Base-by-base conservation (phyloP, 2,888 invertebrate species). In the Athalia rosae region DNA sequence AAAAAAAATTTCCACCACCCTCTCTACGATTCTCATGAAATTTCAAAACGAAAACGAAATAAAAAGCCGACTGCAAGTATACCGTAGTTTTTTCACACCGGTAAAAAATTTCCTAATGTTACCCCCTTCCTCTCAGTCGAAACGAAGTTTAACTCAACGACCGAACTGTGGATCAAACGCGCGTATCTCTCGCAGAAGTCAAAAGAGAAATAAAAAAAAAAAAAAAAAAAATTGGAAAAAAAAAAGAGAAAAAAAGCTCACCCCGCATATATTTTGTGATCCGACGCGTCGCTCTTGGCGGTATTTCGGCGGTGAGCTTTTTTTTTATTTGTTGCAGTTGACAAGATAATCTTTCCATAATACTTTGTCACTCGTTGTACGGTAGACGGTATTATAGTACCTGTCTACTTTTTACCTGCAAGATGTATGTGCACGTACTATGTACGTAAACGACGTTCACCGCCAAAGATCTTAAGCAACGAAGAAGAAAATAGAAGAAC, bases 311-410 rank as follows among this genome's bases (percentile, higher is more conserved):
- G 28, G 28, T 28, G 28, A 28, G 28, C 28, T 28, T 28, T 28
- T n/a, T 59, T n/a, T 63, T 63, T 8, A 13, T 63, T 1, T 50
- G 7, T 4, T 13, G n/a, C 45, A 45, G 64, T 64, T 64, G 64
- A 64, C 64, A 47, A 64, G 64, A 47, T 47, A 64, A 64, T 64
- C 64, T 64, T 47, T 8, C 64, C 64, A 64, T 9, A 28, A 28
- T 28, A 47, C 64, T 64, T 64, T 47, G 13, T 47, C 64, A 64
- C 64, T 50, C 11, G 7, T 7, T 50, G 1, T 28, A 28, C 28
- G 28, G 28, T 28, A 28, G 28, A 28, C 28, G 28, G 28, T 28
- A 28, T 28, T 28, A 28, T 28, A 28, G 28, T 28, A 28, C 28
- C 28, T 28, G 28, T 28, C 28, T 28, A 28, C 28, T 28, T 28